These are phyloP conservation scores for Picus viridis DNA, from an alignment of 2,797 vertebrate genomes.

Conservation along the genomic window DNA sequence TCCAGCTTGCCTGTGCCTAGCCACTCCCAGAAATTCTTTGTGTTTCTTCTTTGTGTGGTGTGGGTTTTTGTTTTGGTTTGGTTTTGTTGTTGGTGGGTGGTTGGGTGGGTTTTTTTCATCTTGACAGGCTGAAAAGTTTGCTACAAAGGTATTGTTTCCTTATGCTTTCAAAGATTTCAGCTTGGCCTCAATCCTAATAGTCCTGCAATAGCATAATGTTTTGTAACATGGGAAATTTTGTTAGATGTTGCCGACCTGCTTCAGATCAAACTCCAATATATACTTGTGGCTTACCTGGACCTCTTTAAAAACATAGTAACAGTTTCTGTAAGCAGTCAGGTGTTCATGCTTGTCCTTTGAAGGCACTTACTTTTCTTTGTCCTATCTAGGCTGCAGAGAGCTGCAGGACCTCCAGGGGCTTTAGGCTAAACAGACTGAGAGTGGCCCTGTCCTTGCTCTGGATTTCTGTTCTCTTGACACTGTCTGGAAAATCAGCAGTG, in stretches of 20 bases:
- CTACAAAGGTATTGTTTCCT: neutral
- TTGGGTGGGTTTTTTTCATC: neutral
- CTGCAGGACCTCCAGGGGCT: neutral
- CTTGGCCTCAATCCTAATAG: neutral
- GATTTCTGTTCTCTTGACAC: neutral
- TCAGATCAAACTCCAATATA: neutral
- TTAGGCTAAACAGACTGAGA: neutral
- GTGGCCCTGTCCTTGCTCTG: neutral
- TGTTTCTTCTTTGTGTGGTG: neutral
- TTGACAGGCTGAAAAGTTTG: neutral
- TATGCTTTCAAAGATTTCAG: neutral
- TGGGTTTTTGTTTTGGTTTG: too few relatives aligned
- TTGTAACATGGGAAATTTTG: neutral
- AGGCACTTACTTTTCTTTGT: neutral
- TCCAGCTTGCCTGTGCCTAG: neutral
- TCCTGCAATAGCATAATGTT: neutral
- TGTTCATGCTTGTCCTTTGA: neutral
- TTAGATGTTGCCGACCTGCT: neutral
- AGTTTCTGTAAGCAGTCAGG: neutral
- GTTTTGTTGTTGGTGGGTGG: too few relatives aligned
- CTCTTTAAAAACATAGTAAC: neutral
- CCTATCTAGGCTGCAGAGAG: neutral
- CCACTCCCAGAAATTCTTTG: neutral
- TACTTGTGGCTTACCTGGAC: neutral
- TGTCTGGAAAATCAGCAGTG: neutral